Evolutionary conservation across 2,888 invertebrate species (phyloP), one percentile per base, ranked within the genome.

Genomic region (Spisula subtruncata): DNA sequence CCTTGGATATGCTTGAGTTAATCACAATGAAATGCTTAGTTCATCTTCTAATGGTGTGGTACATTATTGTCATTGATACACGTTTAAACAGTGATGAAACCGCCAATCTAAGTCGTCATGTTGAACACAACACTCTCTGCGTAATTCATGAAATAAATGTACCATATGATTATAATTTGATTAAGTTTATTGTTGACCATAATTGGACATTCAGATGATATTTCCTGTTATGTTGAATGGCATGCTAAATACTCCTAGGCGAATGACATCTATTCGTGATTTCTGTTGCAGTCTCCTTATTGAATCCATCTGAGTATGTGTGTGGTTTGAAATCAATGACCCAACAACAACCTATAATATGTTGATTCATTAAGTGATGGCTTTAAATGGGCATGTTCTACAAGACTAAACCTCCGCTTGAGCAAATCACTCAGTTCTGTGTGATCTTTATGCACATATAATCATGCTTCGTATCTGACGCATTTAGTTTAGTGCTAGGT

Each of bases 1-100:
- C 85, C 85, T 85, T 80, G 85, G 85, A 85, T 51, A 41, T 56
- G 85, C 80, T 56, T 56, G 20, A 29, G 6, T 80, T 48, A 54
- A n/a, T 79, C n/a, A 54, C 80, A 85, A 85, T 80, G 80, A 35
- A 79, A 54, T n/a, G 35, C 75, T 20, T 85, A 71, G 84, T 48
- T 75, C 75, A 75, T 75, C 32, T 75, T 35, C 5, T 75, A 75
- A 75, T 75, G 20, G 32, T 32, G 32, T 32, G 35, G 32, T 75
- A 32, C 25, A 32, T 16, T 16, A 75, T 75, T 35, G 75, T 75
- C 75, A 75, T 75, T 75, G 75, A 75, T 75, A 75, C 35, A 75
- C 75, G 35, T 75, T 32, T 35, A 75, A 75, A 75, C 75, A 75
- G 75, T 25, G 25, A 75, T 75, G 75, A 75, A 35, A 75, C 75